phyloP scores from a whole-genome alignment of 2,888 invertebrate species.

The Pyrrhia umbra region DNA sequence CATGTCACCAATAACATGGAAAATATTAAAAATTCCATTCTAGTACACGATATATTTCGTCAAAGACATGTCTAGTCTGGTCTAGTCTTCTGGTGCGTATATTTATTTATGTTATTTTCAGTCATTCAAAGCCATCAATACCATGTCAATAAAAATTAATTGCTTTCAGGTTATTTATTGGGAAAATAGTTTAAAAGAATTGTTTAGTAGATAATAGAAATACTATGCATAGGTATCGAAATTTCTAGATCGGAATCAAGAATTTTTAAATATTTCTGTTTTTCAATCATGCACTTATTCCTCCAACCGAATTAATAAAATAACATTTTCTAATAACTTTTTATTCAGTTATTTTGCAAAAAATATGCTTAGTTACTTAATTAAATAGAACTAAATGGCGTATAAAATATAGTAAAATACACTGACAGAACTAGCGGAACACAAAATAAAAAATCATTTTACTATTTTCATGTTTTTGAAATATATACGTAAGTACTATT shows the following conservation, averaged over 20 bases:
- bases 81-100: background rate
- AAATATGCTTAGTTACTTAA: conserved; percentile 63
- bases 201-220: background rate
- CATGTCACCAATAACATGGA: conserved; percentile 4
- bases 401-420: conserved; percentile 64
- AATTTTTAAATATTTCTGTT: too few species aligned
- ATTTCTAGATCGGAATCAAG: background rate
- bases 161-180: background rate
- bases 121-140: background rate
- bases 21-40: conserved; percentile 1
- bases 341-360: conserved; percentile 72
- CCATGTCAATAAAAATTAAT: background rate
- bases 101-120: background rate
- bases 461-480: background rate
- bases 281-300: too few species aligned
- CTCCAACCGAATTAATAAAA: conserved; percentile 42
- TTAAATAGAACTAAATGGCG: conserved; percentile 66
- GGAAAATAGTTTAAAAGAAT: background rate
- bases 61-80: background rate
- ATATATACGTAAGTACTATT: background rate
- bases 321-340: conserved; percentile 64
- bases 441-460: background rate
- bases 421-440: conserved; percentile 25
- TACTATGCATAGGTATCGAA: background rate
- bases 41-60: background rate